Conservation (phyloP, 2,888 invertebrate genomes). For the Lepidonotus clava region DNA sequence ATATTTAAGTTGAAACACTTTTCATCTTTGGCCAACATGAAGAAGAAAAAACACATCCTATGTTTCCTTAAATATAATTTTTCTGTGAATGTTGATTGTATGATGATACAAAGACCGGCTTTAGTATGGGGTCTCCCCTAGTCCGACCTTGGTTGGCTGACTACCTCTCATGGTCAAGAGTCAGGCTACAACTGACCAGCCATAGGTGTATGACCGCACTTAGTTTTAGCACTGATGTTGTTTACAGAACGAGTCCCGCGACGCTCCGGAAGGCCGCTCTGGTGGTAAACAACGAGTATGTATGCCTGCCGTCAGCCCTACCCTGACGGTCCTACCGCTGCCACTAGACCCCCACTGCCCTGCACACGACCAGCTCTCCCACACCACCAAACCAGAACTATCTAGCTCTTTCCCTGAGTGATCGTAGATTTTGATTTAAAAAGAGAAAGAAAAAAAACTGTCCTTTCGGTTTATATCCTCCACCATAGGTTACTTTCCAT, state of each 20-base stretch:
- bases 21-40: too few species aligned
- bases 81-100: too few species aligned
- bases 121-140: too few species aligned
- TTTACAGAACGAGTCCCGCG: slow-evolving; percentile 23
- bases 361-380: slow-evolving; percentile 20
- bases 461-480: neutral
- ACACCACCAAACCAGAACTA: slow-evolving; percentile 7
- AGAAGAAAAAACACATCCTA: too few species aligned
- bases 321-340: neutral
- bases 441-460: neutral
- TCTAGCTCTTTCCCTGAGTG: neutral
- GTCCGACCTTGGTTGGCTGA: too few species aligned
- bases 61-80: too few species aligned
- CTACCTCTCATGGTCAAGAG: too few species aligned
- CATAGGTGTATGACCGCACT: slow-evolving; percentile 12
- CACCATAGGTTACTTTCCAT: too few species aligned
- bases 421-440: neutral
- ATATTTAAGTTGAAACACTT: too few species aligned
- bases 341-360: neutral
- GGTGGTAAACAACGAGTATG: slow-evolving; percentile 53
- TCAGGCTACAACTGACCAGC: too few species aligned
- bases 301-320: slow-evolving; percentile 14
- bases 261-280: slow-evolving; percentile 30
- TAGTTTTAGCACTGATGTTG: slow-evolving; percentile 50
- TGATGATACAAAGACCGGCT: too few species aligned